phyloP scores from a whole-genome alignment of 2,113 vertebrate species.

The human region DNA sequence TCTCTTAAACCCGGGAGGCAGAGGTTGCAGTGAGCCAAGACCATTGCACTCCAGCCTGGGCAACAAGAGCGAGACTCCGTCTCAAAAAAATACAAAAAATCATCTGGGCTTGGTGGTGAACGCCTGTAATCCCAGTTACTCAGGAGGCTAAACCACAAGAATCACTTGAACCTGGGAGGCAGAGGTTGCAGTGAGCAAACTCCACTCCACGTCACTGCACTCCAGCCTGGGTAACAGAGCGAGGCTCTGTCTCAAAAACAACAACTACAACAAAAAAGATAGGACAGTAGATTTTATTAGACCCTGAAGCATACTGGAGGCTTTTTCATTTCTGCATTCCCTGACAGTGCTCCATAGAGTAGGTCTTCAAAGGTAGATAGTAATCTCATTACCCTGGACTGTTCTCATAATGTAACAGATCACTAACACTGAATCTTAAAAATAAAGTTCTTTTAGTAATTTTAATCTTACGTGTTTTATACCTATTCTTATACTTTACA shows the following conservation, averaged over 20 bases:
- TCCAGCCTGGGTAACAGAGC: neutral
- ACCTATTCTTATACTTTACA: neutral
- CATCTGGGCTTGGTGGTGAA: neutral
- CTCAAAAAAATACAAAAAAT: neutral
- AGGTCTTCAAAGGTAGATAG: neutral
- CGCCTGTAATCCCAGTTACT: neutral
- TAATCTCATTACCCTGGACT: neutral
- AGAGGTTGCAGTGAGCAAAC: neutral
- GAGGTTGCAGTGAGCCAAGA: neutral
- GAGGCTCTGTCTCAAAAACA: neutral
- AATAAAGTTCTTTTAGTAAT: constrained; percentile 53
- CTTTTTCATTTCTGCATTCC: neutral
- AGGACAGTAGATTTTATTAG: neutral
- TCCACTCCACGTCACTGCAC: neutral
- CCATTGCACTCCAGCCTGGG: neutral
- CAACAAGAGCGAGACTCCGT: neutral
- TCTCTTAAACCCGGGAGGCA: neutral
- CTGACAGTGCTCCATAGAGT: neutral
- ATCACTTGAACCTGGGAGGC: neutral
- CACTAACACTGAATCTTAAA: neutral
- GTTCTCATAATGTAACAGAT: neutral
- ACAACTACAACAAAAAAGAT: neutral
- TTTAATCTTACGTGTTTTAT: constrained; percentile 19
- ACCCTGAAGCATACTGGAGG: neutral
- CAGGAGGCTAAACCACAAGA: neutral